These are phyloP conservation scores for Torymus auratus DNA, from an alignment of 2,888 invertebrate genomes.

Conservation along the genomic window DNA sequence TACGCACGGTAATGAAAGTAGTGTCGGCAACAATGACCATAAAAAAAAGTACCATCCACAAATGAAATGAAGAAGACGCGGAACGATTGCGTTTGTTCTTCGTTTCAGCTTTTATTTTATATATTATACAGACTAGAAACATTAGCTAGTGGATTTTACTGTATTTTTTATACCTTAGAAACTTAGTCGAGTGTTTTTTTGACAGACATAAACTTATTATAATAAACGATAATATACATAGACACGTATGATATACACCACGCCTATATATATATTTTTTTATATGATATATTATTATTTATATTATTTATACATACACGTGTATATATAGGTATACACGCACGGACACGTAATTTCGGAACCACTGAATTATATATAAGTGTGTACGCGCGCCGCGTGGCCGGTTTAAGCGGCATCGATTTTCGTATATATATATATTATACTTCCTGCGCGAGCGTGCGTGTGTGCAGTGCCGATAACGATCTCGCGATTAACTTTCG, in stretches of 20 bases:
- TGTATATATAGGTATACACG: too few relatives aligned
- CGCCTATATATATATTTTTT: not conserved
- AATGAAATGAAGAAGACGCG: slow-evolving; percentile 52
- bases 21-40: slow-evolving; percentile 33
- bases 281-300: too few relatives aligned
- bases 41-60: slow-evolving; percentile 17
- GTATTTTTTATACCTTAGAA: slow-evolving; percentile 44
- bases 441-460: not conserved
- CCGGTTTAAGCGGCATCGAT: too few relatives aligned
- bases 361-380: too few relatives aligned
- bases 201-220: not conserved
- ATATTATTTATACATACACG: too few relatives aligned
- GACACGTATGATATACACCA: not conserved
- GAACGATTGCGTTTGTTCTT: slow-evolving; percentile 46
- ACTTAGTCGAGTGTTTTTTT: slow-evolving; percentile 45
- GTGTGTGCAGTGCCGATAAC: not conserved
- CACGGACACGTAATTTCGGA: too few relatives aligned
- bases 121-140: slow-evolving; percentile 30
- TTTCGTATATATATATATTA: too few relatives aligned
- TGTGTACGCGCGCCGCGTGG: too few relatives aligned
- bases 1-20: slow-evolving; percentile 57
- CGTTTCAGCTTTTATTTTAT: slow-evolving; percentile 47
- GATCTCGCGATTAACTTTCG: slow-evolving; percentile 5
- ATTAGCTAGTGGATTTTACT: slow-evolving; percentile 49
- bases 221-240: slow-evolving; percentile 1